Conservation (phyloP, 2,797 vertebrate species). For the Premnoplex brunnescens region DNA sequence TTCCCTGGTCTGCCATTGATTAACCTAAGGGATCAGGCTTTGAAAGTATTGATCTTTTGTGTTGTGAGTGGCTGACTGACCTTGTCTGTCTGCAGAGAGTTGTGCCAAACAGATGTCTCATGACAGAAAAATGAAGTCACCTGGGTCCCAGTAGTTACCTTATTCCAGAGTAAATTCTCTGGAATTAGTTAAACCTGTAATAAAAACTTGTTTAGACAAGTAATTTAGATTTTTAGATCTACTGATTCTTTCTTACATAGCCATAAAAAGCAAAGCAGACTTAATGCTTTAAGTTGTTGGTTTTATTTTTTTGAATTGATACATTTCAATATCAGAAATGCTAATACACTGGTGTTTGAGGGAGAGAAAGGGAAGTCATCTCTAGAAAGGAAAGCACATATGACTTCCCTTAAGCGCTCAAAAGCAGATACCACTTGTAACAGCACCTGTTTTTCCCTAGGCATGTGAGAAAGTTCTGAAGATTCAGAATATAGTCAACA, state of each 20-base stretch:
- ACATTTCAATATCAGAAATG: neutral
- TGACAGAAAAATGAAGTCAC: neutral
- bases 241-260: neutral
- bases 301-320: neutral
- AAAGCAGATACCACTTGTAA: neutral
- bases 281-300: neutral
- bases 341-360: neutral
- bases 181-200: neutral
- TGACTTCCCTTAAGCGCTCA: neutral
- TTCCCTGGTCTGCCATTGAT: neutral
- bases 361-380: neutral
- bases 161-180: neutral
- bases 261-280: neutral
- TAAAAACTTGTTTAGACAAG: neutral
- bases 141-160: neutral
- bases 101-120: neutral
- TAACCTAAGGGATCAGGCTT: neutral
- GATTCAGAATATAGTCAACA: neutral
- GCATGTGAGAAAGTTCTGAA: slow-evolving; percentile 5
- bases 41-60: neutral
- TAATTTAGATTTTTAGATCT: neutral
- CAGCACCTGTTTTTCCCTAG: slow-evolving; percentile 58
- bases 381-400: neutral
- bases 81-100: neutral
- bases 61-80: neutral